A percentile compares a stretch with the other conserved stretches of the same genome.
phyloP scores from a whole-genome alignment of 2,888 invertebrate species.

The Anoplius nigerrimus region DNA sequence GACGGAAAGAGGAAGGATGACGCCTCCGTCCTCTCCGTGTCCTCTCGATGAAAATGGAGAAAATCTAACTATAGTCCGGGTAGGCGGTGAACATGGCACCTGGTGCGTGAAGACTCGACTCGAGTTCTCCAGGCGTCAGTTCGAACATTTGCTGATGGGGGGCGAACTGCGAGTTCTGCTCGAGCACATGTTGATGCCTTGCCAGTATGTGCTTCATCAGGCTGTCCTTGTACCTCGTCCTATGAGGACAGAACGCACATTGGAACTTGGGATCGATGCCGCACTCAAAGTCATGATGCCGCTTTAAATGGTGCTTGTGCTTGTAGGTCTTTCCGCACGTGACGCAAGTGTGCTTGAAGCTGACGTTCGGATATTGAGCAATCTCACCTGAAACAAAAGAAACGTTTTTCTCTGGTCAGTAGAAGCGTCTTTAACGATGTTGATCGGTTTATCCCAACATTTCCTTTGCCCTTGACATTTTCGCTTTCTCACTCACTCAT shows the following conservation, averaged over 20 bases:
- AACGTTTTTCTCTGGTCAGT: slow-evolving; percentile 34
- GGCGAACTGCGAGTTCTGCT: slow-evolving; percentile 39
- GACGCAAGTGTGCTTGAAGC: slow-evolving; percentile 55
- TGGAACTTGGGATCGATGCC: slow-evolving; percentile 75
- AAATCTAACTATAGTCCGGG: slow-evolving; percentile 47
- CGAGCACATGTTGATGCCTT: slow-evolving; percentile 59
- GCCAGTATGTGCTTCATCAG: slow-evolving; percentile 68
- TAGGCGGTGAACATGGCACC: slow-evolving; percentile 44
- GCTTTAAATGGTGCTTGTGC: slow-evolving; percentile 68
- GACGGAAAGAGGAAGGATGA: neutral
- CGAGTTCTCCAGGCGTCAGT: slow-evolving; percentile 21
- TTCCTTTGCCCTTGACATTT: too few relatives aligned
- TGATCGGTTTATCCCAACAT: slow-evolving; percentile 12
- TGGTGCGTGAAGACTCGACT: slow-evolving; percentile 32
- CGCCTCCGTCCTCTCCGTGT: too few relatives aligned
- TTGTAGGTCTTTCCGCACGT: slow-evolving; percentile 71
- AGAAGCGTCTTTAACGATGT: slow-evolving; percentile 5
- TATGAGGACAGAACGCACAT: slow-evolving; percentile 74
- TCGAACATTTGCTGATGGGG: slow-evolving; percentile 41
- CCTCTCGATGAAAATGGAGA: slow-evolving; percentile 12
- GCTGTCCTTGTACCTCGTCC: slow-evolving; percentile 71
- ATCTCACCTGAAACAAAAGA: slow-evolving; percentile 55
- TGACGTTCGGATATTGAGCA: slow-evolving; percentile 21
- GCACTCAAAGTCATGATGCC: slow-evolving; percentile 74
- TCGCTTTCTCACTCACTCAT: too few relatives aligned